Evolutionary conservation across 2,797 vertebrate genomes (phyloP).

Genomic region (Muscicapa comitata): DNA sequence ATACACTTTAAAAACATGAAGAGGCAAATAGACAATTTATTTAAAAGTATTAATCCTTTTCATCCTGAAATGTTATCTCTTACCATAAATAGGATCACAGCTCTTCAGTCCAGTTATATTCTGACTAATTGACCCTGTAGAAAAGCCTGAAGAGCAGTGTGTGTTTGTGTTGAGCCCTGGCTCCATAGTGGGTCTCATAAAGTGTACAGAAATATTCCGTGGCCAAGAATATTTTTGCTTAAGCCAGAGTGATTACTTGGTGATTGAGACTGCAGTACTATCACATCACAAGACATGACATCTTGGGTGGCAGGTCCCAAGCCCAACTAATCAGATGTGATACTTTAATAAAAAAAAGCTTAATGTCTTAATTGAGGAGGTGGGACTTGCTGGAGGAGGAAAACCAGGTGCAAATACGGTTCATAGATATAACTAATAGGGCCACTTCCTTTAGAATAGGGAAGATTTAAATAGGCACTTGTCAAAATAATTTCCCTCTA

Average conservation of each 20-base stretch:
- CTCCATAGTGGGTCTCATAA: not conserved
- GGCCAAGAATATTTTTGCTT: not conserved
- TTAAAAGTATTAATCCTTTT: constrained; percentile 48
- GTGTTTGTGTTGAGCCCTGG: not conserved
- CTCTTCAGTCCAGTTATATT: not conserved
- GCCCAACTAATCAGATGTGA: not conserved
- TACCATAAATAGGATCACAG: not conserved
- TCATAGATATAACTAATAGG: constrained; percentile 7
- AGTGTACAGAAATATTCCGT: not conserved
- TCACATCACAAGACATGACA: fast-evolving
- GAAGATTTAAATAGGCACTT: constrained; percentile 55
- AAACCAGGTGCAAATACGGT: not conserved
- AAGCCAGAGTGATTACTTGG: not conserved
- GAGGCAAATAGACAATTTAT: constrained; percentile 24
- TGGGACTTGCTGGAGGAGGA: not conserved
- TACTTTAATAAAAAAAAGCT: not conserved
- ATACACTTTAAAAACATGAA: not conserved
- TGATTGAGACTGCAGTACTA: not conserved
- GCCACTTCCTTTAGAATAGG: not conserved
- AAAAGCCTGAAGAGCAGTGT: not conserved
- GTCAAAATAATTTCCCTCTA: constrained; percentile 45
- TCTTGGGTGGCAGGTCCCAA: not conserved
- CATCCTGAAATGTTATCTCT: constrained; percentile 14
- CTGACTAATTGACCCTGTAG: not conserved
- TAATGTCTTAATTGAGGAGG: not conserved